Percentiles rank a stretch among this genome's conserved stretches.
Conservation (phyloP, 2,888 invertebrate species). For the Alviniconcha strummeri region DNA sequence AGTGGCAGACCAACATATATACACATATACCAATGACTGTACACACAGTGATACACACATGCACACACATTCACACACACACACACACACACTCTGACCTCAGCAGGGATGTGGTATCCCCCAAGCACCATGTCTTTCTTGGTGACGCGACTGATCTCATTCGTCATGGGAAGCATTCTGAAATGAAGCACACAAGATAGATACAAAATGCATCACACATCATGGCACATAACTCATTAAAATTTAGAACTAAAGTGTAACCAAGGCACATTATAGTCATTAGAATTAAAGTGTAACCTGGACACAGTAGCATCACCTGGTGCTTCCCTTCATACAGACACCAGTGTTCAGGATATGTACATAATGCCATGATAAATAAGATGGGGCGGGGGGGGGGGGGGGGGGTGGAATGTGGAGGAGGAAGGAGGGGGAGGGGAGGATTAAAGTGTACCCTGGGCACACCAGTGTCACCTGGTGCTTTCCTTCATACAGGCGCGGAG, state of each 20-base stretch:
- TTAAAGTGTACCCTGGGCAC: too few relatives aligned
- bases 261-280: too few relatives aligned
- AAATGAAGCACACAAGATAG: slow-evolving; percentile 3
- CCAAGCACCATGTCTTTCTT: slow-evolving; percentile 82
- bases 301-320: too few relatives aligned
- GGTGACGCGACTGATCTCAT: slow-evolving; percentile 84
- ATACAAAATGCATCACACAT: too few relatives aligned
- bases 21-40: neutral
- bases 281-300: too few relatives aligned
- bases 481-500: slow-evolving; percentile 89
- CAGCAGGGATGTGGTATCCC: slow-evolving; percentile 85
- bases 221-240: too few relatives aligned
- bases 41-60: slow-evolving; percentile 10
- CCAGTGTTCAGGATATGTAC: too few relatives aligned
- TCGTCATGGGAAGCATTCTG: slow-evolving; percentile 86
- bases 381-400: too few relatives aligned
- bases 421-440: too few relatives aligned
- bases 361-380: too few relatives aligned
- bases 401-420: too few relatives aligned
- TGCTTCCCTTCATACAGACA: too few relatives aligned
- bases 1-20: neutral
- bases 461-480: slow-evolving; percentile 67
- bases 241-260: neutral
- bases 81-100: slow-evolving; percentile 76
- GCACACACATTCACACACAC: slow-evolving; percentile 11